These are phyloP conservation scores for Homarus gammarus DNA, from an alignment of 2,888 invertebrate species.

Conservation along the genomic window DNA sequence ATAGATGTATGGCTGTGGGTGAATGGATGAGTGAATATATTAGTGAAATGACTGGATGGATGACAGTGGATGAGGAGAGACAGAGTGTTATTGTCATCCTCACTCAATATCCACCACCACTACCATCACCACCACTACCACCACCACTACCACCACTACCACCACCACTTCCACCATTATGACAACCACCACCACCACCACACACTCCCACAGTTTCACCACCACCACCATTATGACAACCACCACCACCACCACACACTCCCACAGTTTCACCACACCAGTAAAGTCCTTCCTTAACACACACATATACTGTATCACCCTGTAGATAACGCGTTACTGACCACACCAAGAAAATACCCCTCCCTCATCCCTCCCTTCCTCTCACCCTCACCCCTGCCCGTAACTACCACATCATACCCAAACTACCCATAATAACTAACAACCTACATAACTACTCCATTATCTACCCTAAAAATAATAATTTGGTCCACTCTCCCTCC, in stretches of 20 bases:
- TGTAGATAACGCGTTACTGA: too few species aligned
- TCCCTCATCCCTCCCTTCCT: background rate
- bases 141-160: background rate
- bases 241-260: background rate
- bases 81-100: too few species aligned
- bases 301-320: too few species aligned
- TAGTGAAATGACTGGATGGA: too few species aligned
- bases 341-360: too few species aligned
- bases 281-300: too few species aligned
- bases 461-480: conserved; percentile 3
- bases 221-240: background rate
- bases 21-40: too few species aligned
- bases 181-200: background rate
- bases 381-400: background rate
- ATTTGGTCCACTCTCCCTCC: too few species aligned
- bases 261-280: background rate
- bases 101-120: too few species aligned
- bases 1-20: too few species aligned
- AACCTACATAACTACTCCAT: background rate
- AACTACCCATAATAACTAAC: background rate
- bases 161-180: background rate
- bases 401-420: too few species aligned
- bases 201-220: background rate
- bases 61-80: too few species aligned
- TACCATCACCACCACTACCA: background rate